Percentiles rank a stretch among this genome's conserved stretches.
Evolutionary conservation across 1,140 invertebrate genomes (phyloP).

Genomic region (Anoplolepis gracilipes): DNA sequence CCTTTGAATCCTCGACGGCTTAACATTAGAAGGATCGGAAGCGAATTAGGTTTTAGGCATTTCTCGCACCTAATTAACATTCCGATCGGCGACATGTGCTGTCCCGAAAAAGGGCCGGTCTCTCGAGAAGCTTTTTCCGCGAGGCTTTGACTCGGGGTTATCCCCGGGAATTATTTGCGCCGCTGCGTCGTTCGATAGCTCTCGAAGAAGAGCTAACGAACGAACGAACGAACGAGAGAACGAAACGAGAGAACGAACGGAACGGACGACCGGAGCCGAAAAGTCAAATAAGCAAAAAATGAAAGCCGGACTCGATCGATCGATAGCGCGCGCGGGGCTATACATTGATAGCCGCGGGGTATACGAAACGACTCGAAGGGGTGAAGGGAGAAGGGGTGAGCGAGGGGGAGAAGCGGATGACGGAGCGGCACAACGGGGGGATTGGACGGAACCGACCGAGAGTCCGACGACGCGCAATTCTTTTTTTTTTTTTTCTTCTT

Average conservation of each 20-base stretch:
- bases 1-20: neutral
- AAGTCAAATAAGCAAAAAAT: slow-evolving; percentile 78
- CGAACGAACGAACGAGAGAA: slow-evolving; percentile 56
- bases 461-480: slow-evolving; percentile 46
- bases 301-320: slow-evolving; percentile 64
- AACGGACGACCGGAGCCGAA: slow-evolving; percentile 68
- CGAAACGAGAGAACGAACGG: slow-evolving; percentile 45
- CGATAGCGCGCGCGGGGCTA: slow-evolving; percentile 47
- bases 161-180: slow-evolving; percentile 73
- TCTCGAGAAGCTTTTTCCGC: slow-evolving; percentile 32
- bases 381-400: slow-evolving; percentile 2
- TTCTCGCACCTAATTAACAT: slow-evolving; percentile 50
- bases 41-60: slow-evolving; percentile 31
- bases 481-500: slow-evolving; percentile 57
- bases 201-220: slow-evolving; percentile 75
- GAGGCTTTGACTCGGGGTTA: slow-evolving; percentile 58
- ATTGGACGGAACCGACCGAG: slow-evolving; percentile 20
- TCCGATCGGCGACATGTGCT: slow-evolving; percentile 42
- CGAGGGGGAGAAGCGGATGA: neutral
- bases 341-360: slow-evolving; percentile 58
- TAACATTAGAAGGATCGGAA: neutral
- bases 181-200: slow-evolving; percentile 73
- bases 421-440: slow-evolving; percentile 17
- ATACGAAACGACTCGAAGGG: slow-evolving; percentile 52
- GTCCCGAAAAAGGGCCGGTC: slow-evolving; percentile 38